These are phyloP conservation scores for Orthosia gothica DNA, from an alignment of 2,888 invertebrate genomes.

Conservation along the genomic window DNA sequence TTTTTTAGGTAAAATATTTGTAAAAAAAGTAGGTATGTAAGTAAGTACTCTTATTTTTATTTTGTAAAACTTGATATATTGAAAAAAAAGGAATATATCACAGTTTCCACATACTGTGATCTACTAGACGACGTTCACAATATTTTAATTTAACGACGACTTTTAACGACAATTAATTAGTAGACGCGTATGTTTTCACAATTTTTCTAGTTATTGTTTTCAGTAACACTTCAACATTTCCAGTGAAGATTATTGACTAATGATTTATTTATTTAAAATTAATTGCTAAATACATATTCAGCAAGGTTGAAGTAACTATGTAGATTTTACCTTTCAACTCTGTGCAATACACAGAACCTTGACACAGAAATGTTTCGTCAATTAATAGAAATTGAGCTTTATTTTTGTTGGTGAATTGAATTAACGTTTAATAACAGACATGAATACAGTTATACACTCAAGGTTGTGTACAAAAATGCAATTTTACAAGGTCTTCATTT, in stretches of 20 bases:
- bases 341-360: constrained; percentile 84
- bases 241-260: constrained; percentile 56
- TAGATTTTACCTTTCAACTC: constrained; percentile 87
- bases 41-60: no score
- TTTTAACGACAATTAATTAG: background rate
- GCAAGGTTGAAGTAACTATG: constrained; percentile 84
- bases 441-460: constrained; percentile 62
- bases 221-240: constrained; percentile 45
- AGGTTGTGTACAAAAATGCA: constrained; percentile 64
- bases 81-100: background rate
- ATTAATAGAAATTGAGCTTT: constrained; percentile 82
- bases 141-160: background rate
- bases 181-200: background rate
- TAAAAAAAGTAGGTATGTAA: no score
- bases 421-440: constrained; percentile 69
- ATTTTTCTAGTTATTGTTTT: constrained; percentile 36
- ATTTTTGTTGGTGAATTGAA: constrained; percentile 74
- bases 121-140: background rate
- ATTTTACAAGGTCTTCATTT: constrained; percentile 61
- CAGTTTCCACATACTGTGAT: background rate
- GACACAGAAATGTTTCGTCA: constrained; percentile 85
- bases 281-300: constrained; percentile 82
- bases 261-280: constrained; percentile 72
- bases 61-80: background rate
- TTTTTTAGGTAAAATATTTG: no score